Evolutionary conservation across 2,888 invertebrate genomes (phyloP).

Genomic region (Gasteruption jaculator): DNA sequence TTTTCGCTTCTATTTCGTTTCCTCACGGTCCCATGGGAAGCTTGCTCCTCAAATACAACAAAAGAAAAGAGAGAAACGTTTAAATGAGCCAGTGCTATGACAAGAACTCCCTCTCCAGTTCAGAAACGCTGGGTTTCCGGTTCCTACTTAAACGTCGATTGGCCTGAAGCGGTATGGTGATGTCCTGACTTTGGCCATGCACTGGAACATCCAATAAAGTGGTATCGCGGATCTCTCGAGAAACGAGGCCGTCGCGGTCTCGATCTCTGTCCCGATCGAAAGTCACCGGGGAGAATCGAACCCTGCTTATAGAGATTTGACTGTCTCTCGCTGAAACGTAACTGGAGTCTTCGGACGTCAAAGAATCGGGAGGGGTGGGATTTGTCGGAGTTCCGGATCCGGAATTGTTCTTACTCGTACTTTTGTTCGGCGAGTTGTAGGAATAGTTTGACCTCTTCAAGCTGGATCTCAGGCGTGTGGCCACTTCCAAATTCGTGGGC

Average conservation of each 20-base stretch:
- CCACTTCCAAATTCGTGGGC: conserved; percentile 65
- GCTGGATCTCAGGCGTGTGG: conserved; percentile 71
- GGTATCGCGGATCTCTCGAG: too few species aligned
- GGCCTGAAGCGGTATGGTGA: conserved; percentile 55
- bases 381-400: conserved; percentile 74
- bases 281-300: conserved; percentile 45
- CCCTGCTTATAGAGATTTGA: conserved; percentile 53
- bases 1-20: too few species aligned
- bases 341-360: conserved; percentile 83
- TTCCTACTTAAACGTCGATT: conserved; percentile 50
- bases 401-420: conserved; percentile 57
- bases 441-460: conserved; percentile 68
- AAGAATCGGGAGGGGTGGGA: conserved; percentile 80
- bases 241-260: too few species aligned
- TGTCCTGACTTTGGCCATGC: conserved; percentile 55
- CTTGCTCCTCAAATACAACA: too few species aligned
- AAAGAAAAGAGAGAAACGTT: too few species aligned
- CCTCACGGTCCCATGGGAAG: too few species aligned
- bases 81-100: conserved; percentile 55
- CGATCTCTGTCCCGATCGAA: conserved; percentile 41
- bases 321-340: conserved; percentile 82
- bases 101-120: conserved; percentile 57
- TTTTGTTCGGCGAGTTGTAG: conserved; percentile 55
- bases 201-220: conserved; percentile 60
- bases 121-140: conserved; percentile 54